These are phyloP conservation scores for Anas flavirostris DNA, from an alignment of 2,797 vertebrate genomes.

Conservation along the genomic window DNA sequence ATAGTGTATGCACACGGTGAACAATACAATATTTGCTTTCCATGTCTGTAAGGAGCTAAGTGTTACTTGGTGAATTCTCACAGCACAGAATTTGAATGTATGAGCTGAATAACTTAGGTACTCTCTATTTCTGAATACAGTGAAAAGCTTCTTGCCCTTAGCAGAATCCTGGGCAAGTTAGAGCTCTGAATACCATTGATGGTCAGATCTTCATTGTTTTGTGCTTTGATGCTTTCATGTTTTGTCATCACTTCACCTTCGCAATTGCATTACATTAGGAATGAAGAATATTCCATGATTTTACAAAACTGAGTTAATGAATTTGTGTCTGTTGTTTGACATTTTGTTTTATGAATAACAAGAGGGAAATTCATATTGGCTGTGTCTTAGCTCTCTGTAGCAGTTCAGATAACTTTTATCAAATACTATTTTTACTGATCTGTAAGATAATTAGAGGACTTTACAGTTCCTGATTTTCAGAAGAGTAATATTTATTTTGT, in stretches of 20 bases:
- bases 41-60: not conserved
- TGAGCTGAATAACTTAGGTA: not conserved
- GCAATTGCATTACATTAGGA: not conserved
- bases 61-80: not conserved
- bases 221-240: not conserved
- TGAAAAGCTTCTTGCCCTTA: not conserved
- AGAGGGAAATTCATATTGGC: not conserved
- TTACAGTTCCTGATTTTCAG: not conserved
- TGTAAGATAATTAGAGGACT: not conserved
- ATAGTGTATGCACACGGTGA: not conserved
- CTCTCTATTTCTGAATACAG: not conserved
- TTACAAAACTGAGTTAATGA: not conserved
- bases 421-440: not conserved
- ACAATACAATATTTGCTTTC: not conserved
- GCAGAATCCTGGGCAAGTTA: not conserved
- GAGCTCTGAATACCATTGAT: not conserved
- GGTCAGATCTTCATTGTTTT: not conserved
- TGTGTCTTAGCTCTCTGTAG: not conserved
- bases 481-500: not conserved
- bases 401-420: not conserved
- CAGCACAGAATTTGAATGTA: not conserved
- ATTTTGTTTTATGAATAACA: not conserved
- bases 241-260: not conserved
- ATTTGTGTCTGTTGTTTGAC: not conserved
- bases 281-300: not conserved